Percentiles rank a stretch among this genome's conserved stretches.
phyloP scores from a whole-genome alignment of 2,888 invertebrate genomes.

The Amblyjoppa proteus region DNA sequence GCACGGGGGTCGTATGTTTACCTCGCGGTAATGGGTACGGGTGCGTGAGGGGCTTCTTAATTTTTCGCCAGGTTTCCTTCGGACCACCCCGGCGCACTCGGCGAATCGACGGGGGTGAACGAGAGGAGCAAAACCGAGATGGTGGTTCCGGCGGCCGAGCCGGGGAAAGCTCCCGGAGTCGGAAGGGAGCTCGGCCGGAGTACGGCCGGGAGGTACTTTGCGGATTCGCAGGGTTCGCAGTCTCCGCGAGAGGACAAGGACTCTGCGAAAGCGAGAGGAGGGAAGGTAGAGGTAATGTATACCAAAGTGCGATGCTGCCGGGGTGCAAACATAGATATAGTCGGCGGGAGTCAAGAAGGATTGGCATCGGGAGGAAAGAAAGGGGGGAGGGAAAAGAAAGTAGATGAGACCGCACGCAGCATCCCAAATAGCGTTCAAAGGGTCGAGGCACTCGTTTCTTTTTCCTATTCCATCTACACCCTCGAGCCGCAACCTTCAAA shows the following conservation, averaged over 20 bases:
- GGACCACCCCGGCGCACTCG: constrained; percentile 14
- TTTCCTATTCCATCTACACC: constrained; percentile 64
- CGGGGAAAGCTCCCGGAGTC: constrained; percentile 41
- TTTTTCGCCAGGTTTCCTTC: constrained; percentile 70
- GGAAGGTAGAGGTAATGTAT: constrained; percentile 57
- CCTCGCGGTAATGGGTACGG: constrained; percentile 76
- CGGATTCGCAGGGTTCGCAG: constrained; percentile 68
- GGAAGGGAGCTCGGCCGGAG: background rate
- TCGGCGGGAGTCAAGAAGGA: constrained; percentile 45
- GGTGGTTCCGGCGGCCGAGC: constrained; percentile 46
- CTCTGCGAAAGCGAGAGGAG: constrained; percentile 31
- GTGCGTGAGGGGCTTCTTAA: constrained; percentile 80
- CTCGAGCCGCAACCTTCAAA: constrained; percentile 22
- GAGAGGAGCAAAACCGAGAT: constrained; percentile 43
- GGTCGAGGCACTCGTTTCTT: constrained; percentile 70
- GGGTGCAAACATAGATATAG: constrained; percentile 35
- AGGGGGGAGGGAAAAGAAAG: constrained; percentile 51
- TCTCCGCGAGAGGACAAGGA: constrained; percentile 34
- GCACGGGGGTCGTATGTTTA: constrained; percentile 71
- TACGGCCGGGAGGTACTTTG: constrained; percentile 61
- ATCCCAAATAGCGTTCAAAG: constrained; percentile 77
- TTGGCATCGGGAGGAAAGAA: constrained; percentile 61
- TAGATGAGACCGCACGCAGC: constrained; percentile 69
- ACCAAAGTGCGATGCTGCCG: constrained; percentile 39
- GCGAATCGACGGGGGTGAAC: constrained; percentile 55